Conservation (phyloP, 2,113 vertebrate species). For the Tychaedon coryphoeus region DNA sequence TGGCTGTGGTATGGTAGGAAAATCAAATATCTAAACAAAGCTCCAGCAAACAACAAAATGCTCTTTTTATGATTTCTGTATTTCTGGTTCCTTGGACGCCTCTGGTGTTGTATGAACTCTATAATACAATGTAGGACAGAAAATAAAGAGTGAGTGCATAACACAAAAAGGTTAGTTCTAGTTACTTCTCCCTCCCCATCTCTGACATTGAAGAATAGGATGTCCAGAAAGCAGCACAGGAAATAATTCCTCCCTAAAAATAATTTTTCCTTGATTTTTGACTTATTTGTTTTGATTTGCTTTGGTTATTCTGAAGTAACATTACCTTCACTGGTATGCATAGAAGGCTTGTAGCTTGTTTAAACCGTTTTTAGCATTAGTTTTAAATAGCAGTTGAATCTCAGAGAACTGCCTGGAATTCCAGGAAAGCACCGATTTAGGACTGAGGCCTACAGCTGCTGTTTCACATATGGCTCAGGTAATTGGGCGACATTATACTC, state of each 20-base stretch:
- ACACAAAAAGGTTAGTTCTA: background rate
- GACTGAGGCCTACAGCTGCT: background rate
- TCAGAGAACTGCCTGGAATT: background rate
- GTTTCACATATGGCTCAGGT: background rate
- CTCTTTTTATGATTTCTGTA: background rate
- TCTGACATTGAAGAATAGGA: background rate
- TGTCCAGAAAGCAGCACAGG: background rate
- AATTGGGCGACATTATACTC: background rate
- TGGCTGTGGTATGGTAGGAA: background rate
- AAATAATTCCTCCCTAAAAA: background rate
- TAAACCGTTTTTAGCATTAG: background rate
- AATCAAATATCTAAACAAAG: background rate
- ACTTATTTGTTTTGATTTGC: background rate
- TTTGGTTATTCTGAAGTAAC: background rate
- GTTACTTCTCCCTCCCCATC: background rate
- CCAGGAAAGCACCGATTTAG: background rate
- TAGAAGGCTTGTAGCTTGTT: background rate
- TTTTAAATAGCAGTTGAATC: background rate
- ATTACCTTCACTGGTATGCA: rapidly evolving
- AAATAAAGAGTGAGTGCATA: background rate
- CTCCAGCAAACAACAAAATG: background rate
- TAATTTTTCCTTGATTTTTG: background rate
- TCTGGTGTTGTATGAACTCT: background rate
- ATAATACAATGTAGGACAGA: background rate
- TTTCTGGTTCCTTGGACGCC: background rate